phyloP scores from a whole-genome alignment of 2,888 invertebrate genomes.

The Limnephilus marmoratus region DNA sequence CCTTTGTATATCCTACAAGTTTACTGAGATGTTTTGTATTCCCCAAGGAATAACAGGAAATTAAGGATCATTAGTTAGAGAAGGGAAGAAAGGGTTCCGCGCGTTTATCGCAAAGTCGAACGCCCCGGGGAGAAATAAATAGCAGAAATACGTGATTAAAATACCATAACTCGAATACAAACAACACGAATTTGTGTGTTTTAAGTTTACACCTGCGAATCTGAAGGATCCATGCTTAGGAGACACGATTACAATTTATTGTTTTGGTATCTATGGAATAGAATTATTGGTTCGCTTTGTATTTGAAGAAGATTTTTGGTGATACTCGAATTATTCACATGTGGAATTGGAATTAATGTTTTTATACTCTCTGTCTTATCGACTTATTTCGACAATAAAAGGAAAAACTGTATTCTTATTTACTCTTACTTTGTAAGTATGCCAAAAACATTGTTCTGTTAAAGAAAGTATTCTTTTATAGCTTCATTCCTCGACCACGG shows the following conservation, averaged over 20 bases:
- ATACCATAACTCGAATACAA: neutral
- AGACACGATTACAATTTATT: neutral
- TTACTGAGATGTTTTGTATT: neutral
- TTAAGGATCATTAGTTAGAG: constrained; percentile 14
- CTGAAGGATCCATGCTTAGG: neutral
- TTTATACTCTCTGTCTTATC: too few species aligned
- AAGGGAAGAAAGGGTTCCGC: constrained; percentile 8
- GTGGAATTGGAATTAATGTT: too few species aligned
- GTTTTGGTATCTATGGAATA: neutral
- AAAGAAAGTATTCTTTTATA: too few species aligned
- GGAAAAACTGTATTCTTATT: too few species aligned
- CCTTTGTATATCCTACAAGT: neutral
- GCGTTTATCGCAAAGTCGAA: neutral
- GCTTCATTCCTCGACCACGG: too few species aligned
- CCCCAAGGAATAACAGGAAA: neutral
- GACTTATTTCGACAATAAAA: too few species aligned
- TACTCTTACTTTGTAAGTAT: too few species aligned
- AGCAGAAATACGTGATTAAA: constrained; percentile 20
- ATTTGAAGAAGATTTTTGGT: neutral
- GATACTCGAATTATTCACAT: too few species aligned
- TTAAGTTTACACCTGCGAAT: neutral
- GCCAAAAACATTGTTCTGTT: too few species aligned
- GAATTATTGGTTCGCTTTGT: neutral
- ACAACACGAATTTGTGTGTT: neutral
- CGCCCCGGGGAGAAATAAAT: constrained; percentile 9